phyloP scores from a whole-genome alignment of 1,140 invertebrate genomes.

The Macrotrachela quadricornifera region DNA sequence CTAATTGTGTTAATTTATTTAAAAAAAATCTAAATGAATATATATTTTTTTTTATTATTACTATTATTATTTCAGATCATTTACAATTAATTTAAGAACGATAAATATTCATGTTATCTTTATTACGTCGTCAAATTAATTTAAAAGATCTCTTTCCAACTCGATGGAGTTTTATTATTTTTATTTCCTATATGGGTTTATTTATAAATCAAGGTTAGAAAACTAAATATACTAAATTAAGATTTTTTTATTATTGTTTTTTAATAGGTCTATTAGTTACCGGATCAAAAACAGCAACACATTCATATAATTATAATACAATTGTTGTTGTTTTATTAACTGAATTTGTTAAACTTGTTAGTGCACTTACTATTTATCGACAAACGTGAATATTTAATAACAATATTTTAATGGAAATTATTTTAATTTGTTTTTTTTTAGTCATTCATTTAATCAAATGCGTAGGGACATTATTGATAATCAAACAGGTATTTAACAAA shows the following conservation, averaged over 20 bases:
- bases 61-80: no score
- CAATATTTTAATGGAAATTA: background rate
- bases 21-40: no score
- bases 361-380: constrained; percentile 45
- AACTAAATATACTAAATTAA: background rate
- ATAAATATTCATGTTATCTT: no score
- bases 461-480: background rate
- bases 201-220: constrained; percentile 37
- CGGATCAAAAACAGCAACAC: constrained; percentile 55
- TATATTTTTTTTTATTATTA: no score
- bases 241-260: background rate
- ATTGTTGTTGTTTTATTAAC: constrained; percentile 64
- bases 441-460: background rate
- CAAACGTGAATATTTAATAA: constrained; percentile 20
- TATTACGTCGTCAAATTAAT: no score
- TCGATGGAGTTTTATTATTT: background rate
- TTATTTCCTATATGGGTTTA: constrained; percentile 8
- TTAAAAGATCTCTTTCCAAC: background rate
- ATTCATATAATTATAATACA: constrained; percentile 63
- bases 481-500: constrained; percentile 9
- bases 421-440: background rate
- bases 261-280: constrained; percentile 61
- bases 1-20: no score
- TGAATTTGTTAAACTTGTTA: constrained; percentile 59
- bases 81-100: no score